Conservation (phyloP, 2,797 vertebrate genomes). For the Falco rusticolus region DNA sequence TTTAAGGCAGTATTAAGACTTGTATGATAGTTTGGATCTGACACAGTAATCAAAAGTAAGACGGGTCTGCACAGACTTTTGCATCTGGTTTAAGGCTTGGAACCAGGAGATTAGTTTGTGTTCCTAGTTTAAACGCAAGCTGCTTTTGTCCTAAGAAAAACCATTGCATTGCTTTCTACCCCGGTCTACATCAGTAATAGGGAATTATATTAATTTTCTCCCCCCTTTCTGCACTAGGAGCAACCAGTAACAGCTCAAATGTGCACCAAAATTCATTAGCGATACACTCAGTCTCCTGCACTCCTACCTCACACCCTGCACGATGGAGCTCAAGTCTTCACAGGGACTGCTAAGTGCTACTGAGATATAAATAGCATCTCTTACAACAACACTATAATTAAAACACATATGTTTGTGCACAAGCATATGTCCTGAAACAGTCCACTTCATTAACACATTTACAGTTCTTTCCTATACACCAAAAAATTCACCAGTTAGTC, state of each 20-base stretch:
- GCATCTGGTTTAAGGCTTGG: neutral
- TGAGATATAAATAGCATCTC: constrained; percentile 5
- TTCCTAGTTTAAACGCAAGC: neutral
- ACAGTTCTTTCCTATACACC: neutral
- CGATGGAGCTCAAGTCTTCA: neutral
- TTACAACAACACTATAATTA: constrained; percentile 10
- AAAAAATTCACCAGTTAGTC: neutral
- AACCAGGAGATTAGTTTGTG: neutral
- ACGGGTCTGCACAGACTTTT: neutral
- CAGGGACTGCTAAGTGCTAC: neutral
- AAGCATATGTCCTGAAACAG: constrained; percentile 2
- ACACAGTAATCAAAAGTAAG: neutral
- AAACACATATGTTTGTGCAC: neutral
- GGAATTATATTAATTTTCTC: neutral
- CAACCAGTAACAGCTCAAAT: neutral
- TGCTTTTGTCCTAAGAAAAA: neutral
- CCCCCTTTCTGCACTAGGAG: neutral
- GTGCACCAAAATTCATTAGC: neutral
- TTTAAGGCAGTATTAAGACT: neutral
- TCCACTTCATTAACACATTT: constrained; percentile 9
- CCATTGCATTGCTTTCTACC: neutral
- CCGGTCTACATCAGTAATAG: neutral
- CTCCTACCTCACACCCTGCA: neutral
- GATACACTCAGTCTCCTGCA: neutral
- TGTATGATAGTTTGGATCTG: neutral